Evolutionary conservation across 2,113 vertebrate species (phyloP).

Genomic region (Zapornia atra): DNA sequence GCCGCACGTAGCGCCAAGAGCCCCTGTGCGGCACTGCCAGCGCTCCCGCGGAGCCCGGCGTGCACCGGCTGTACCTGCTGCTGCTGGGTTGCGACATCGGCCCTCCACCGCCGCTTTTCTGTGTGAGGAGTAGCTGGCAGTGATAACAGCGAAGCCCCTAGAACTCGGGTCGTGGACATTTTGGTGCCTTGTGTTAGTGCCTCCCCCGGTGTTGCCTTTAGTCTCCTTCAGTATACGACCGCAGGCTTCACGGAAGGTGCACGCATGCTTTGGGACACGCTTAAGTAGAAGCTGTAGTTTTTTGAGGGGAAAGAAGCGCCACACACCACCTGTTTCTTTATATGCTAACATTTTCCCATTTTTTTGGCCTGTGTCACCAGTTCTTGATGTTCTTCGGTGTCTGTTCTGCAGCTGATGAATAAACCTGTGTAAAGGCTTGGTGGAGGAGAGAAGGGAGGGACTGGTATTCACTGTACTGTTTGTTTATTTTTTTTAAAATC

Average conservation of each 20-base stretch:
- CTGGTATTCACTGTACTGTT: background rate
- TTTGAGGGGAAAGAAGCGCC: background rate
- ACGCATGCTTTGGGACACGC: rapidly evolving
- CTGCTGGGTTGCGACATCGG: background rate
- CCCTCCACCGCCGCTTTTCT: rapidly evolving
- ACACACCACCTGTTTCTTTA: background rate
- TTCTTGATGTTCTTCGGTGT: background rate
- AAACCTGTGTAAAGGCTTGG: background rate
- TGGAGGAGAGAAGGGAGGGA: background rate
- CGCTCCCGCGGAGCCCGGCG: too few relatives aligned
- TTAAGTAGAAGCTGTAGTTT: background rate
- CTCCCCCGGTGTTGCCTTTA: background rate
- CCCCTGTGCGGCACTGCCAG: too few relatives aligned
- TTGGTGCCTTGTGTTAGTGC: background rate
- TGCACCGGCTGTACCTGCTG: too few relatives aligned
- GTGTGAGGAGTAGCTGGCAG: too few relatives aligned
- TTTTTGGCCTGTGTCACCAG: background rate
- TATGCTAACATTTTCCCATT: rapidly evolving
- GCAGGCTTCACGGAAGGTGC: background rate
- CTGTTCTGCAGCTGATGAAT: background rate
- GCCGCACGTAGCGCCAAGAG: rapidly evolving
- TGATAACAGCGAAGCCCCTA: rapidly evolving
- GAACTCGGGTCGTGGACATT: rapidly evolving
- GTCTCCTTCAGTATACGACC: rapidly evolving
- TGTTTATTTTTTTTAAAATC: background rate